Evolutionary conservation across 2,113 vertebrate genomes (phyloP), one percentile per base, ranked within the genome.

Genomic region (Leucopternis melanops): DNA sequence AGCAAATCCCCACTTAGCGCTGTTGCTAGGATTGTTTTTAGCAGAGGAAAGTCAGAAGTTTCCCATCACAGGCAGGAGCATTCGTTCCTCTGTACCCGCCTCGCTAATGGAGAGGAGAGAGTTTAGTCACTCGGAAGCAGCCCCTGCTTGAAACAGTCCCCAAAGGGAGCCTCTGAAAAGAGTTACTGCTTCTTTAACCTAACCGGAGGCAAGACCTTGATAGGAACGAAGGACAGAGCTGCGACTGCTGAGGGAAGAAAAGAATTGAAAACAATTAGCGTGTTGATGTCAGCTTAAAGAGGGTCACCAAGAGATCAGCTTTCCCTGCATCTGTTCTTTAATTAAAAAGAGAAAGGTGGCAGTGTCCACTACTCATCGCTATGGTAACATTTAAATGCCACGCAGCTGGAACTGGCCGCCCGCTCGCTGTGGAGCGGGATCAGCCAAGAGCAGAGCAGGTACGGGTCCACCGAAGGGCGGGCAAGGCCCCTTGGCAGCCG

Each of bases 241-340:
- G 62, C 23, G 16, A 88, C 91, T 92, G 90, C 88, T 69, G 83
- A 54, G 66, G 80, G 96, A 86, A 97, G 96, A 94, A 85, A 97
- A 95, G 97, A 96, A 95, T 47, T 58, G 94, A 86, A 97, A 98
- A 98, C 97, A 98, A 98, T 97, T 97, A 97, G 94, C 61, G 31
- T 93, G 97, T 97, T 95, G 96, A 97, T 97, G 96, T 96, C 97
- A 95, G 96, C 94, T 95, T 95, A 97, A 96, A 98, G 94, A 97
- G 97, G 97, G 98, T 98, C 98, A 98, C 94, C 4, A 5, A n/a
- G 92, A 96, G 98, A 98, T 98, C 98, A 97, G 94, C 93, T 85
- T 96, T 93, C 97, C 95, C 97, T 96, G 97, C 96, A 96, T 97
- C 95, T 97, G 96, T 88, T 96, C 93, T 97, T 98, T 98, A 98